Evolutionary conservation across 2,113 vertebrate genomes (phyloP), one percentile per base, ranked within the genome.

Genomic region (Oreochromis tanganicae): DNA sequence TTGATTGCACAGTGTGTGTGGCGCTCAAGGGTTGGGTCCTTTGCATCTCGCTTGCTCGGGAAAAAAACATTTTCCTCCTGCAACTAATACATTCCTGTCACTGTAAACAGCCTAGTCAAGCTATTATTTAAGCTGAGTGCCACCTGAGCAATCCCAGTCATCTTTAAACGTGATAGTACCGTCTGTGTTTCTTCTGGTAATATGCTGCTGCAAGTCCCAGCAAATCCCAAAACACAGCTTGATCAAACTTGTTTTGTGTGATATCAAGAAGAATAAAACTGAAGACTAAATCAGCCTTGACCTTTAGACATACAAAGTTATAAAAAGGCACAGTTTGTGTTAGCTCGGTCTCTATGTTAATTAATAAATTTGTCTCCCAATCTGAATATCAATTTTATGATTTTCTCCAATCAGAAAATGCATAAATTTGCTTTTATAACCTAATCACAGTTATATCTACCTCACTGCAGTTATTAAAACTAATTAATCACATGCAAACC

Each of bases 401-500:
- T 92, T 91, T 91, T 90, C 32, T 48, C 84, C 87, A 95, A 95
- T 93, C 92, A 95, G 56, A 94, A 92, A 91, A 93, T 6, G 92
- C 94, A 95, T 96, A 94, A 91, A 96, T 96, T 94, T 94, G 89
- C 93, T 92, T 93, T 91, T 82, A 91, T 92, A 94, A 94, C 83
- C 92, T 88, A 93, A 95, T 94, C 93, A 93, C 79, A 87, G 87
- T 32, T 87, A 90, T 85, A 83, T 92, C 92, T 85, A 54, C 82
- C 93, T 82, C 87, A 82, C 87, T 66, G 87, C 90, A 92, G 86
- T 92, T 95, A 95, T 95, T 93, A 93, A 78, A 94, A 94, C 93
- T 95, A 95, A 96, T 95, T 95, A 95, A 95, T 95, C 94, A 95
- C 91, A 95, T 94, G 92, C 95, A 95, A 94, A 93, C 85, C 86